These are phyloP conservation scores for Conomelus anceps DNA, from an alignment of 2,888 invertebrate genomes.

Conservation along the genomic window DNA sequence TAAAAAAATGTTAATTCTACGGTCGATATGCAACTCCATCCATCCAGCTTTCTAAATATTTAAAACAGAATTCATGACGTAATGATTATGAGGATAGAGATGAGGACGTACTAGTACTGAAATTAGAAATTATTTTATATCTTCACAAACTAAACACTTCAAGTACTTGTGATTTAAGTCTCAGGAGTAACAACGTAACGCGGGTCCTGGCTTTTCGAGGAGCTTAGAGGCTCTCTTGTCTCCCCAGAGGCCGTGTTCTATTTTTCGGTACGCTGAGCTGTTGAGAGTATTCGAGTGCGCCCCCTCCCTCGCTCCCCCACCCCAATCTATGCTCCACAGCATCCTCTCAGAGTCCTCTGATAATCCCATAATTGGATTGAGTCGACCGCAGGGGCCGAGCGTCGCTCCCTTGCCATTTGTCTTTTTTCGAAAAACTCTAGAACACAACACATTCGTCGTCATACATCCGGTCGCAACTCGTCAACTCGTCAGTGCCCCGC, in stretches of 20 bases:
- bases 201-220: not conserved
- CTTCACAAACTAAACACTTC: not conserved
- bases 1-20: too few species aligned
- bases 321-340: not conserved
- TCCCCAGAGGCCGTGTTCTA: not conserved
- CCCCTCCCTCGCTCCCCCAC: not conserved
- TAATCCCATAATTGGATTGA: slow-evolving; percentile 12
- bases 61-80: not conserved
- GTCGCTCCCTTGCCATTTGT: not conserved
- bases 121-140: not conserved
- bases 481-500: not conserved
- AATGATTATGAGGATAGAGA: not conserved
- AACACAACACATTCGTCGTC: too few species aligned
- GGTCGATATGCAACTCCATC: too few species aligned
- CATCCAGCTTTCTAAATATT: not conserved
- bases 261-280: not conserved
- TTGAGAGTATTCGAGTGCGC: not conserved
- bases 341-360: not conserved
- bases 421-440: not conserved
- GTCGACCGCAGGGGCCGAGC: slow-evolving; percentile 3
- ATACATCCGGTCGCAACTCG: not conserved
- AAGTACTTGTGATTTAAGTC: not conserved
- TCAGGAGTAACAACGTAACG: not conserved
- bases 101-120: not conserved
- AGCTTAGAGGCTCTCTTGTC: not conserved